Evolutionary conservation across 35 echinoderm and acorn worm genomes (phyloP).

Genomic region (Apostichopus californicus): DNA sequence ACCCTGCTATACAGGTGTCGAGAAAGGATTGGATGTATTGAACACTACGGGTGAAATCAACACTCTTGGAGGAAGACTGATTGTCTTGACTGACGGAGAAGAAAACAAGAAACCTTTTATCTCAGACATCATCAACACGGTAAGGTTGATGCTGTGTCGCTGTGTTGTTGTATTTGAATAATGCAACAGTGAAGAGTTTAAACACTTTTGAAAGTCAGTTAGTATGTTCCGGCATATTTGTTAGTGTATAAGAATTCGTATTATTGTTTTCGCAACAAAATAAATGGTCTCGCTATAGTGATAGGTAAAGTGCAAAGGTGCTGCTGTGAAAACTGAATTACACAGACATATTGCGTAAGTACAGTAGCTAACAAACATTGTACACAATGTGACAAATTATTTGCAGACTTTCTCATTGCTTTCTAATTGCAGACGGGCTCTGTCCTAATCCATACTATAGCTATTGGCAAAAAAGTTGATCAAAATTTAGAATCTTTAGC

Average conservation of each 20-base stretch:
- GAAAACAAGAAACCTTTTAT: background rate
- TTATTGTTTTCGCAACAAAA: no score
- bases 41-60: background rate
- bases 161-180: no score
- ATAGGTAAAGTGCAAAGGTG: background rate
- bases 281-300: no score
- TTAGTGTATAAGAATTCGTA: no score
- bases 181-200: no score
- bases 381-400: no score
- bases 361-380: no score
- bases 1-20: constrained; percentile 9
- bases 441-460: constrained; percentile 35
- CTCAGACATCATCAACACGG: constrained; percentile 15
- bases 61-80: background rate
- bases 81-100: constrained; percentile 42
- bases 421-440: background rate
- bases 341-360: no score
- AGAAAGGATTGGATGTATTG: background rate
- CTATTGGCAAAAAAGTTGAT: constrained; percentile 16
- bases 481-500: constrained; percentile 17
- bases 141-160: background rate
- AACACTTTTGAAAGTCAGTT: no score
- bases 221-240: no score
- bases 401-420: no score
- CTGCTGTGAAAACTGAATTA: background rate